A percentile compares a stretch with the other conserved stretches of the same genome.
phyloP scores from a whole-genome alignment of 2,888 invertebrate species.

The Alcis repandata region DNA sequence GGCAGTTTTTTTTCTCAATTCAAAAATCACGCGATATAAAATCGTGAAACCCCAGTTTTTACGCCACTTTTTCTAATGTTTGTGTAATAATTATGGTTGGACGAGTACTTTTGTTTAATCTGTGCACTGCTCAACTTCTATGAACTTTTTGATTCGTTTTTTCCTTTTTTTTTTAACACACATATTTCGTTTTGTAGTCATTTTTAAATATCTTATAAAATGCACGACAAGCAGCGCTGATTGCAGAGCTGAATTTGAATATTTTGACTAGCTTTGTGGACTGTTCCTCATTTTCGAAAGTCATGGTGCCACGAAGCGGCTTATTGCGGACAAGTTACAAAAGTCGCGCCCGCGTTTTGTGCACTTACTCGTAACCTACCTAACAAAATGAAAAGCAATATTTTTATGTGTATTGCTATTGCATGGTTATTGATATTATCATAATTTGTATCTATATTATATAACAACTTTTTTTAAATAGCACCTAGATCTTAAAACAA shows the following conservation, averaged over 20 bases:
- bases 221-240: background rate
- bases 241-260: background rate
- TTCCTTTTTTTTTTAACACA: background rate
- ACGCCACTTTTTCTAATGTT: constrained; percentile 9
- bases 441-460: too few species aligned
- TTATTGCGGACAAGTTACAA: background rate
- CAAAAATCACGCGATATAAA: constrained; percentile 22
- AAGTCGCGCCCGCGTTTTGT: background rate
- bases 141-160: background rate
- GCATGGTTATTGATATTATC: too few species aligned
- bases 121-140: background rate
- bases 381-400: background rate
- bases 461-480: too few species aligned
- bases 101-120: background rate
- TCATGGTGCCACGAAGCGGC: constrained; percentile 13
- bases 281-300: background rate
- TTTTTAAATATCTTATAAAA: background rate
- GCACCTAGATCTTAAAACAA: too few species aligned
- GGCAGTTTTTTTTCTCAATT: background rate
- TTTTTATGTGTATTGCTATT: too few species aligned
- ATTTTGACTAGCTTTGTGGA: background rate
- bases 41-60: constrained; percentile 21
- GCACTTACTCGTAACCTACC: constrained; percentile 6
- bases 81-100: background rate
- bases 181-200: background rate